Evolutionary conservation across 2,888 invertebrate species (phyloP), one percentile per base, ranked within the genome.

Genomic region (Athrips mouffetella): DNA sequence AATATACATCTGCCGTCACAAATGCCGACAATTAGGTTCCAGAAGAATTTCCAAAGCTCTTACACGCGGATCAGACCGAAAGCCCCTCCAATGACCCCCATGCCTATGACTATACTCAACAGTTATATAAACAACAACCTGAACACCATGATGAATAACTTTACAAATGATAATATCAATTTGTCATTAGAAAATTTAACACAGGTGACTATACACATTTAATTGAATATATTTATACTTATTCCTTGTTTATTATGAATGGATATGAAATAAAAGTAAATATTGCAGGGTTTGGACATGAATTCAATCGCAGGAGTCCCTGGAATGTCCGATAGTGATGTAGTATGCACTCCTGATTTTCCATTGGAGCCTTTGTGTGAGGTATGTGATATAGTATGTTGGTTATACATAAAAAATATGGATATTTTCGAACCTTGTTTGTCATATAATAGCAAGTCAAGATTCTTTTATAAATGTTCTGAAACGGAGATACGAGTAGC

Each of bases 341-440:
- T 92, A 10, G 91, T 92, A 13, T 92, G 92, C 54, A 92, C 92
- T 0, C 92, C 92, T 0, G 92, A 92, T 68, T 81, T 89, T 47
- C 86, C 86, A 2, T 49, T 89, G 60, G 88, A 88, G 52, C 85
- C 88, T 10, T 57, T 86, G 35, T 86, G 86, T 54, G 88, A 89
- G 79, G 87, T 88, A 74, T 65, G 49, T 25, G n/a, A 3, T n/a
- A 35, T 35, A 21, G 6, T 6, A 3, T 21, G n/a, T 39, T 11
- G 1, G 1, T 21, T 2, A 10, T 21, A 20, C 3, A 39, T 20
- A 25, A 7, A 25, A 7, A 25, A 25, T 25, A 25, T 25, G 27
- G 27, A 25, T 25, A 25, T 25, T 25, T 25, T 25, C 8, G 8
- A 7, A 41, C 10, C 4, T 33, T 33, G n/a, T n/a, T n/a, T n/a